A percentile compares a stretch with the other conserved stretches of the same genome.
Evolutionary conservation across 2,888 invertebrate genomes (phyloP).

Genomic region (Campopleginae sp.): DNA sequence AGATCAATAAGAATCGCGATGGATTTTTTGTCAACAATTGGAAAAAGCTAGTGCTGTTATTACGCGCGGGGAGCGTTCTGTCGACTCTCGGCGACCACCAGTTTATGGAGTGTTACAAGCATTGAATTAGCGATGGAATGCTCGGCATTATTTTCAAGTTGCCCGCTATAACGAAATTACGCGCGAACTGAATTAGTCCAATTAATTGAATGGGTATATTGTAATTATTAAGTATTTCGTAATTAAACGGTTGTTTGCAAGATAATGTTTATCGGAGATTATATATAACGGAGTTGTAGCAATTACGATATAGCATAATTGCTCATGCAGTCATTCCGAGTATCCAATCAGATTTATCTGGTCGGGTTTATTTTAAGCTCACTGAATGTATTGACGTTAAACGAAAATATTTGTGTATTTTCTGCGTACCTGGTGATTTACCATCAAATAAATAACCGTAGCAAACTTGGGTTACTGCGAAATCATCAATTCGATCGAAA

Average conservation of each 20-base stretch:
- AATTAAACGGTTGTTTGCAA: neutral
- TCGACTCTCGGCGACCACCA: neutral
- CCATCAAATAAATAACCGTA: neutral
- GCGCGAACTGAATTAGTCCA: neutral
- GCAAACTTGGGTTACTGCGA: neutral
- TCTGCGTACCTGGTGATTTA: neutral
- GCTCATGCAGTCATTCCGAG: neutral
- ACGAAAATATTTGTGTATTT: neutral
- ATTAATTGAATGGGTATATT: neutral
- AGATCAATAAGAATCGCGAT: too few species aligned
- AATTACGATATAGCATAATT: neutral
- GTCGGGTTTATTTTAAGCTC: neutral
- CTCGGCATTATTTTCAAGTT: neutral
- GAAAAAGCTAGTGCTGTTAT: neutral
- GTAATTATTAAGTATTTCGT: conserved; percentile 2
- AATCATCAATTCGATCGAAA: neutral
- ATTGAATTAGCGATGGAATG: neutral
- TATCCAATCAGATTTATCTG: neutral
- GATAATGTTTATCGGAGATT: neutral
- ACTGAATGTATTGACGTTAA: neutral
- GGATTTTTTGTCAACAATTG: too few species aligned
- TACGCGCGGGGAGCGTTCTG: neutral
- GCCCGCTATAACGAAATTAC: neutral
- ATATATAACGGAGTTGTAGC: neutral
- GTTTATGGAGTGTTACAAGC: neutral